These are phyloP conservation scores for Tinea trinotella DNA, from an alignment of 2,888 invertebrate species.

Conservation along the genomic window DNA sequence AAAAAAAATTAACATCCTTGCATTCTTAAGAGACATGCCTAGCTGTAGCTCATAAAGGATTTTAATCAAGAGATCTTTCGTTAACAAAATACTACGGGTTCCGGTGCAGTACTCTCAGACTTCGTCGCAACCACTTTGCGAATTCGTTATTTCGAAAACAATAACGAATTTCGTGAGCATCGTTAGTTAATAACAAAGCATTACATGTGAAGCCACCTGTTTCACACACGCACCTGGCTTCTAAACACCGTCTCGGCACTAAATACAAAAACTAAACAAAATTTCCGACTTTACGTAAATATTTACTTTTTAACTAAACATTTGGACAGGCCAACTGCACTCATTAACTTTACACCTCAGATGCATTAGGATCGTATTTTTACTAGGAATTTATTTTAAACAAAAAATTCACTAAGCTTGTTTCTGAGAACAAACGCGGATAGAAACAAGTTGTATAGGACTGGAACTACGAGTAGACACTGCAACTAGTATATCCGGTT, in stretches of 20 bases:
- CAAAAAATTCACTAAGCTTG: conserved; percentile 4
- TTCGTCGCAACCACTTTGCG: no score
- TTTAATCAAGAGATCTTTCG: no score
- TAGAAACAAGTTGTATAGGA: conserved; percentile 20
- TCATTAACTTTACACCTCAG: conserved; percentile 9
- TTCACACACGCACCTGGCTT: neutral
- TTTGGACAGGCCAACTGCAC: neutral
- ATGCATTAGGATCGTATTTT: conserved; percentile 13
- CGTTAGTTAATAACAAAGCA: neutral
- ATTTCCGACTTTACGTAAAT: neutral
- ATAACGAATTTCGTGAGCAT: no score
- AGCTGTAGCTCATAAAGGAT: no score
- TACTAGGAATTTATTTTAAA: neutral
- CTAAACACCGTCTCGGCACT: neutral
- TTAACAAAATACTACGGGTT: no score
- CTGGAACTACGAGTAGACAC: conserved; percentile 7
- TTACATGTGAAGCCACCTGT: conserved; percentile 4
- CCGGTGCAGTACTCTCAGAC: no score
- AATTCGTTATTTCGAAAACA: no score
- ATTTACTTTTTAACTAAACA: neutral
- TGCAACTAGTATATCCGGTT: conserved; percentile 43
- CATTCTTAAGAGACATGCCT: no score
- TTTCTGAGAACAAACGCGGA: conserved; percentile 12
- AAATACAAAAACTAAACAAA: conserved; percentile 1
- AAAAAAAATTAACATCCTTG: no score